phyloP scores from a whole-genome alignment of 2,797 vertebrate genomes.

The Mormyrus hasselquistii region DNA sequence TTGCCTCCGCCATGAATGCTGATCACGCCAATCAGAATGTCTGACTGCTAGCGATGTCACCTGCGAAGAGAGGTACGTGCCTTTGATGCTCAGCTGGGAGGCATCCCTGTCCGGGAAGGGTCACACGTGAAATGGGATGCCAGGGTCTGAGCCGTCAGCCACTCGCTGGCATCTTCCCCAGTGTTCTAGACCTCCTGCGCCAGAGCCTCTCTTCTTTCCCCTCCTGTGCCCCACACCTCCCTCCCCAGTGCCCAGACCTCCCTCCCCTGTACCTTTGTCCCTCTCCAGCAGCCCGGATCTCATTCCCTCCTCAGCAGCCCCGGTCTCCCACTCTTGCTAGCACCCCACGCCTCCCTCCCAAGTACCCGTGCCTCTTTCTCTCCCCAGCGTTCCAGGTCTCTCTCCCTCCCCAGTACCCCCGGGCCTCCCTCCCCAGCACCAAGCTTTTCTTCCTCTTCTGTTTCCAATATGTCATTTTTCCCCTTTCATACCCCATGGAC shows the following conservation, averaged over 20 bases:
- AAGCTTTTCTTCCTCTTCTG: not conserved
- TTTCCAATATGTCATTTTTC: not conserved
- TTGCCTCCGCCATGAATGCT: not conserved
- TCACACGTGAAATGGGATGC: not conserved
- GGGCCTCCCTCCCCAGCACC: not conserved
- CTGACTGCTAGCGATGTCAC: not conserved
- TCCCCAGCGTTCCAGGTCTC: not conserved
- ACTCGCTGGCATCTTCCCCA: not conserved
- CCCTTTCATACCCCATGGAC: not conserved
- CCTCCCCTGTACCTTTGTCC: too few species aligned
- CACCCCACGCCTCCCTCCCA: not conserved
- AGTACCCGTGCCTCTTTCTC: too few species aligned
- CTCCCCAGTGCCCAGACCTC: not conserved
- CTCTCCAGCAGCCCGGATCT: not conserved
- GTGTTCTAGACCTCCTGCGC: not conserved
- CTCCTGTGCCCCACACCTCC: not conserved
- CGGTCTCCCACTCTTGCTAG: too few species aligned
- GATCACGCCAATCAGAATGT: not conserved
- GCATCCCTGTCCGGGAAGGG: not conserved
- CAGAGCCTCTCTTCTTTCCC: not conserved
- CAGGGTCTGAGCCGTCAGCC: not conserved
- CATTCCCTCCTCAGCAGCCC: rapidly evolving
- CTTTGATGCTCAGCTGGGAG: not conserved
- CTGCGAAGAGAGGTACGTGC: not conserved
- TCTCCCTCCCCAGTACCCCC: not conserved